Evolutionary conservation across 2,113 vertebrate species (phyloP).

Genomic region (Herpetotheres cachinnans): DNA sequence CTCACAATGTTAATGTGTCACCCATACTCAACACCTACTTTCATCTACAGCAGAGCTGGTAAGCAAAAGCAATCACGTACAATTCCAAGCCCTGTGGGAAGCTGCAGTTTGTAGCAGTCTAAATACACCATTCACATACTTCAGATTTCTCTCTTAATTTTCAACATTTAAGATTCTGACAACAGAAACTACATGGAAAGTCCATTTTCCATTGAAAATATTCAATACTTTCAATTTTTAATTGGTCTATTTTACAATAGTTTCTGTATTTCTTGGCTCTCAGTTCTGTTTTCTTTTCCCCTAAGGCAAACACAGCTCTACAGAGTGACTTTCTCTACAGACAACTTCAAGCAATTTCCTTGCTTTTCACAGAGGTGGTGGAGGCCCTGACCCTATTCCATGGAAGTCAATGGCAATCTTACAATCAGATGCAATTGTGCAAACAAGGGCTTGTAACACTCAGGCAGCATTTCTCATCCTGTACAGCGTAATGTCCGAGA

Average conservation of each 20-base stretch:
- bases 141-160: neutral
- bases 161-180: neutral
- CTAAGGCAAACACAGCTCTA: neutral
- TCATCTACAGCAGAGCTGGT: neutral
- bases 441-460: neutral
- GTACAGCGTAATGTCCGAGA: neutral
- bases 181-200: neutral
- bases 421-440: neutral
- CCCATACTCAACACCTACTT: neutral
- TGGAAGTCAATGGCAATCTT: neutral
- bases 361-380: neutral
- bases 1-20: neutral
- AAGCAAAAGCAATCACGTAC: neutral
- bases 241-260: neutral
- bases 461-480: neutral
- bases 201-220: neutral
- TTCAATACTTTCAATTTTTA: neutral
- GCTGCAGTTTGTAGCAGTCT: neutral
- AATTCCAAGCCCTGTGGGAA: neutral
- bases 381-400: neutral
- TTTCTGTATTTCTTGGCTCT: neutral
- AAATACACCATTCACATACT: neutral
- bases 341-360: neutral
- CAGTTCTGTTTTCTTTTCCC: neutral
- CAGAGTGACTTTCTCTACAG: neutral